Percentiles rank a stretch among this genome's conserved stretches.
Evolutionary conservation across 2,113 vertebrate genomes (phyloP).

Genomic region (Urocitellus parryii): DNA sequence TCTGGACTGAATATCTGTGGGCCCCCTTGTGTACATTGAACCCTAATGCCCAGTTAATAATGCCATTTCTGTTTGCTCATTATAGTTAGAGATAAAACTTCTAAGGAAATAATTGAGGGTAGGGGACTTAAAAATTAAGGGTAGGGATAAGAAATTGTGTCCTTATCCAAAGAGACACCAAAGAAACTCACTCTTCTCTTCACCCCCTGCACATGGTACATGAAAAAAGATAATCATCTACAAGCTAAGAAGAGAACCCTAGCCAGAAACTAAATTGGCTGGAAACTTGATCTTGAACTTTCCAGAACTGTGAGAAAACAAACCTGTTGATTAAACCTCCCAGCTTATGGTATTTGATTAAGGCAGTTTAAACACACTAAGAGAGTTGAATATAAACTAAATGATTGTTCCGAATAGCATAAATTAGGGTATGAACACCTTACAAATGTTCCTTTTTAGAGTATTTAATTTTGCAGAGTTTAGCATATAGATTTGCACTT

Average conservation of each 20-base stretch:
- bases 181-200: background rate
- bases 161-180: background rate
- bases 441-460: background rate
- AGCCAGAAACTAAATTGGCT: background rate
- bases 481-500: background rate
- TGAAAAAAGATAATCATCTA: background rate
- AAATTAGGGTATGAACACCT: background rate
- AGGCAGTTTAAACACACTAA: background rate
- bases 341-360: background rate
- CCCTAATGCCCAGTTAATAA: background rate
- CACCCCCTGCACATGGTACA: background rate
- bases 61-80: background rate
- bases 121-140: background rate
- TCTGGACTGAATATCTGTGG: background rate
- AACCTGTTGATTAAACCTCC: background rate
- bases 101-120: background rate
- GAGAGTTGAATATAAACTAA: background rate
- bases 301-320: background rate
- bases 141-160: background rate
- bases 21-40: background rate
- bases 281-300: background rate
- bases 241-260: background rate
- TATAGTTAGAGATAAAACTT: background rate
- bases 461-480: background rate
- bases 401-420: background rate